Evolutionary conservation across 2,888 invertebrate genomes (phyloP), one percentile per base, ranked within the genome.

Genomic region (Hyalella azteca): DNA sequence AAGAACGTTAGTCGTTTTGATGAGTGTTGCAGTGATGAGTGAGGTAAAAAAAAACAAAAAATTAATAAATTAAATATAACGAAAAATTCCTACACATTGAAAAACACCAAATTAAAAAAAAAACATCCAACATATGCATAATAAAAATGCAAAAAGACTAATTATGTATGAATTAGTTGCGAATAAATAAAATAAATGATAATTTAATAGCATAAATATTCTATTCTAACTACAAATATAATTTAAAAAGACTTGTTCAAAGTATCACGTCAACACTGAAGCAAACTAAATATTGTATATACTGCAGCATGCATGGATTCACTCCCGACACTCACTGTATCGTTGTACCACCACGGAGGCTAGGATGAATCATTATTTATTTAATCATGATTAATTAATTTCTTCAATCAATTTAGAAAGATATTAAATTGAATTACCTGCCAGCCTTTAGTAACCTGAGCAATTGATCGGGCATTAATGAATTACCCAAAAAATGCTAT

Each of bases 341-440:
- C 66, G 36, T 66, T 66, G 39, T 66, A 66, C 66, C 66, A 66
- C 66, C 66, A 66, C n/a, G 66, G 66, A 2, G 66, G 66, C 66
- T 66, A 29, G 29, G 54, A 9, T 26, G 2, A 26, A 54, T 26
- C 7, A 54, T 54, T 2, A 26, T 22, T 5, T 49, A 49, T 15
- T 49, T 7, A 49, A n/a, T n/a, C n/a, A n/a, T 45, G 15, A 45
- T 45, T 45, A 45, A 45, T 45, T 11, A 45, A 45, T 15, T 45
- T 45, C 15, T 45, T 45, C 45, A 15, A 11, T 45, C 45, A 45
- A 9, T 45, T 9, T 11, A 45, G n/a, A n/a, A n/a, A n/a, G n/a
- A n/a, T n/a, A n/a, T n/a, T n/a, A n/a, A n/a, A n/a, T n/a, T n/a
- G n/a, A n/a, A n/a, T n/a, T n/a, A n/a, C n/a, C n/a, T n/a, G n/a